Evolutionary conservation across 1,140 invertebrate genomes (phyloP).

Genomic region (Apis dorsata): DNA sequence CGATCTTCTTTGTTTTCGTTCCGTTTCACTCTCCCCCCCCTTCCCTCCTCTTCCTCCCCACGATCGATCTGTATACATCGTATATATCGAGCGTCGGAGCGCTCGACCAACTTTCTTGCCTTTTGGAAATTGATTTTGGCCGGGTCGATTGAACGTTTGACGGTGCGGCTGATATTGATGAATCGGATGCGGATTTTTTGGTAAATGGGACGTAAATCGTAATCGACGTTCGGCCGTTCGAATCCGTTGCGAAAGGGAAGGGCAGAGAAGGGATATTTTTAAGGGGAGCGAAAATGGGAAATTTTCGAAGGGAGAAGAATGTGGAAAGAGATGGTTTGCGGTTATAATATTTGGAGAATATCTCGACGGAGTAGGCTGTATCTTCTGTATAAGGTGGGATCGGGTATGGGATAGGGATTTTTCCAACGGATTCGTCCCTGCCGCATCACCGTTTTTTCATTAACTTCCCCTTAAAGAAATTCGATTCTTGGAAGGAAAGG

Average conservation of each 20-base stretch:
- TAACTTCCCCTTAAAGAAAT: slow-evolving; percentile 53
- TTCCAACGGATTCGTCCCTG: slow-evolving; percentile 3
- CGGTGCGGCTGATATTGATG: no score
- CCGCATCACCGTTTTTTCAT: slow-evolving; percentile 52
- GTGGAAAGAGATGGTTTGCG: no score
- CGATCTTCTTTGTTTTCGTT: slow-evolving; percentile 73
- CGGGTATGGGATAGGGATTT: not conserved
- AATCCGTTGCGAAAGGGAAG: no score
- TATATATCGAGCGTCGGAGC: no score
- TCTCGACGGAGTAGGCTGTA: no score
- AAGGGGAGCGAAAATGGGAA: no score
- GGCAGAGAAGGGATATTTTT: no score
- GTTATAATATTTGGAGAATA: no score
- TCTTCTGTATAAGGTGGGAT: not conserved
- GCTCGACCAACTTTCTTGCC: not conserved
- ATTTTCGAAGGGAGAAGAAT: no score
- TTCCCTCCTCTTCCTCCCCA: not conserved
- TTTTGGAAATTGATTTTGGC: not conserved
- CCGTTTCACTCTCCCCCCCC: slow-evolving; percentile 19
- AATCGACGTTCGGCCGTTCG: no score
- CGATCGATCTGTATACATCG: not conserved
- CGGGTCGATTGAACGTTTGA: not conserved
- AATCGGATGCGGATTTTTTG: no score
- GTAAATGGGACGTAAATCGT: no score
- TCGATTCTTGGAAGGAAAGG: slow-evolving; percentile 32